These are phyloP conservation scores for Phalera bucephala DNA, from an alignment of 2,888 invertebrate species.

Conservation along the genomic window DNA sequence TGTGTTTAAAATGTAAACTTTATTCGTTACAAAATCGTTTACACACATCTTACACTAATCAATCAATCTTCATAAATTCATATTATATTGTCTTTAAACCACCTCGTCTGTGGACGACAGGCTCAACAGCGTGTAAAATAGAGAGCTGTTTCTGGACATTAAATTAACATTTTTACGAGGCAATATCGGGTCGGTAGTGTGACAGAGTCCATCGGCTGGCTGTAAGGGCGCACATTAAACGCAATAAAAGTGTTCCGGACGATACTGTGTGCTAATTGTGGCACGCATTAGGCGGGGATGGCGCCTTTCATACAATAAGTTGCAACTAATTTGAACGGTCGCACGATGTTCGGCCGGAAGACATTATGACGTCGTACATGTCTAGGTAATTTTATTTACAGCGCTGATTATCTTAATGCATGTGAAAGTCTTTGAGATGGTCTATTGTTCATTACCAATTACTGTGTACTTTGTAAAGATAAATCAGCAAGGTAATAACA, in stretches of 20 bases:
- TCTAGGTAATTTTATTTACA: conserved; percentile 16
- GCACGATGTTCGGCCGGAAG: conserved; percentile 26
- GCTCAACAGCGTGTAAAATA: no score
- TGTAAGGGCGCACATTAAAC: conserved; percentile 48
- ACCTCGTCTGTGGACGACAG: no score
- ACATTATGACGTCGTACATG: conserved; percentile 28
- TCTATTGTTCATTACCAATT: conserved; percentile 9
- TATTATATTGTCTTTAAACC: no score
- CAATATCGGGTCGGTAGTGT: conserved; percentile 22
- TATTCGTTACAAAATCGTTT: no score
- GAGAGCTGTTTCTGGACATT: conserved; percentile 2
- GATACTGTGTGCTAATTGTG: conserved; percentile 61
- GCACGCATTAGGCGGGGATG: conserved; percentile 49
- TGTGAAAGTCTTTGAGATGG: conserved; percentile 10
- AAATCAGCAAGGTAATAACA: no score
- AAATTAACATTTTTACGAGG: conserved; percentile 48
- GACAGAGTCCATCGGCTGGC: conserved; percentile 22
- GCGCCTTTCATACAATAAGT: conserved; percentile 47
- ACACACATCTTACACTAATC: no score
- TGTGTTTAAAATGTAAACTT: no score
- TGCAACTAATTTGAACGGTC: conserved; percentile 47
- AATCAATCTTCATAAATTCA: no score
- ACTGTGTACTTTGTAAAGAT: no score
- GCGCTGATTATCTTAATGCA: conserved; percentile 13
- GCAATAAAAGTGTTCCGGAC: conserved; percentile 62